Evolutionary conservation across 2,113 vertebrate genomes (phyloP), one percentile per base, ranked within the genome.

Genomic region (Labrus mixtus): DNA sequence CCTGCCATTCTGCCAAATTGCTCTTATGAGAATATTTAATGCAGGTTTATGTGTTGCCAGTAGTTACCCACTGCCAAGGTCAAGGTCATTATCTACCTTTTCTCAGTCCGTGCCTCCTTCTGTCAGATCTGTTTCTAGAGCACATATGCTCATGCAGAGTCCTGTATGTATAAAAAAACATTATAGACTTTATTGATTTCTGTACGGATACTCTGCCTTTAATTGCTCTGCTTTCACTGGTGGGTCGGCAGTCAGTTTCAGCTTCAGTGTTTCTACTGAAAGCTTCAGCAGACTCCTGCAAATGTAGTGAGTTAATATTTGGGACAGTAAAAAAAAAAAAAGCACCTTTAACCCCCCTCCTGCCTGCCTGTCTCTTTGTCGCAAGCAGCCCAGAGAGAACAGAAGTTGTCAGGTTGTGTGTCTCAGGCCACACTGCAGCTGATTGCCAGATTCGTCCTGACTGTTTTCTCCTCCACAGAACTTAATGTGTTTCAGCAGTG

Each of bases 391-490:
- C 48, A 20, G 55, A 20, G 23, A 39, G 17, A 46, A 46, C 45
- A 66, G 54, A 67, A 25, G 11, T 60, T 77, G 68, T 78, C 77
- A 58, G 62, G 43, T 43, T 51, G n/a, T n/a, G 23, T 80, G 61
- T 79, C 45, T 70, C 65, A 45, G 66, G 33, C 62, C 36, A 13
- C 48, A 61, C 51, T 64, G 57, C 64, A 60, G 66, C 69, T 68
- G 82, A 68, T 76, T 82, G 73, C 81, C 73, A 68, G 73, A 85
- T 87, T 78, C 37, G 4, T 84, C 74, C 53, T 76, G 81, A 82
- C 79, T 79, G 79, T 57, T 74, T 70, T 50, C 68, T 66, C 67
- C 72, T 51, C 51, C 63, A 43, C n/a, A 86, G 73, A 80, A 58
- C 51, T 75, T 76, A 77, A 81, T 51, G 66, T 73, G 54, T 71